These are phyloP conservation scores for Sebastes flavidus DNA, from an alignment of 2,797 vertebrate genomes.

Conservation along the genomic window DNA sequence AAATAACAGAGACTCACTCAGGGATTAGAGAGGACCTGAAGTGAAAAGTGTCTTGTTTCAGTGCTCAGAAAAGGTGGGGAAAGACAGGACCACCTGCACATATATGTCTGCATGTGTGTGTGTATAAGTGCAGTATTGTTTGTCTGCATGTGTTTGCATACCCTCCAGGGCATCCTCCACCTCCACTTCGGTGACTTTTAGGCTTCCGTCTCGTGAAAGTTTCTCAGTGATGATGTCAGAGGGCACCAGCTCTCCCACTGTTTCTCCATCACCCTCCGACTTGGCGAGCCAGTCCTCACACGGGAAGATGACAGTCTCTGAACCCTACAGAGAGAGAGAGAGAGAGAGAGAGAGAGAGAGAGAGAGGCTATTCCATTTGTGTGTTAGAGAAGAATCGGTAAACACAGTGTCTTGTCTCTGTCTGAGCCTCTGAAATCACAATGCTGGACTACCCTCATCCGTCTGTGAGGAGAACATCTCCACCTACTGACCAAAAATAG, in stretches of 20 bases:
- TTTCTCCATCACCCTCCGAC: constrained; percentile 95
- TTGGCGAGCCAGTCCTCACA: constrained; percentile 95
- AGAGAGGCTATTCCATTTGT: not conserved
- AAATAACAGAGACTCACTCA: constrained; percentile 8
- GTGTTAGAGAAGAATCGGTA: not conserved
- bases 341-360: not conserved
- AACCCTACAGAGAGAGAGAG: constrained; percentile 82
- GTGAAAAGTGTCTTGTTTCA: not conserved
- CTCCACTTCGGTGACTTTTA: constrained; percentile 91
- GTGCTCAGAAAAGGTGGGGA: not conserved
- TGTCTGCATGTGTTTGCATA: constrained; percentile 69
- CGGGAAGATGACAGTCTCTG: constrained; percentile 92
- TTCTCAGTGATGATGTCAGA: constrained; percentile 95
- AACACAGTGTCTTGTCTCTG: not conserved
- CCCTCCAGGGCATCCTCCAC: constrained; percentile 96
- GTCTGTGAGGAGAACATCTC: constrained; percentile 55
- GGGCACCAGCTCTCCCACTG: constrained; percentile 92
- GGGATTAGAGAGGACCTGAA: not conserved
- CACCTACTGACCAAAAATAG: constrained; percentile 62
- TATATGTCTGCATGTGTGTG: not conserved
- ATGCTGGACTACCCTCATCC: not conserved
- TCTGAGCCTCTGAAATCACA: not conserved
- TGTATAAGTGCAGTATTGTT: not conserved
- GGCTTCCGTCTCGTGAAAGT: constrained; percentile 90
- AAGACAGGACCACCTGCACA: not conserved